A percentile compares a stretch with the other conserved stretches of the same genome.
Evolutionary conservation across 1,140 invertebrate species (phyloP).

Genomic region (Drosophila subpulchrella): DNA sequence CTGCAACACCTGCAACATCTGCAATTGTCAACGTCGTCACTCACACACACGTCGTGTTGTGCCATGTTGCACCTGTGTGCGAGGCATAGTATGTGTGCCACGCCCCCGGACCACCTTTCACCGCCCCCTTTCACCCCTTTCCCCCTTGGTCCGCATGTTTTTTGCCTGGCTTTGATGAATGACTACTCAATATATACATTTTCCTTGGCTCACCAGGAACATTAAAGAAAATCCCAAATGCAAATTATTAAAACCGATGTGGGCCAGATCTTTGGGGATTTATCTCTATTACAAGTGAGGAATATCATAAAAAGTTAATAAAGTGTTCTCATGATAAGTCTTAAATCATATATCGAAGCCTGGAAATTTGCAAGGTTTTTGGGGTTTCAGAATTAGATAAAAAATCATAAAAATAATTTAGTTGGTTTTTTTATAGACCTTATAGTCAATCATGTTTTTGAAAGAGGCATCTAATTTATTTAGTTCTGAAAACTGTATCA

Average conservation of each 20-base stretch:
- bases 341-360: no score
- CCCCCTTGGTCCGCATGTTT: slow-evolving; percentile 3
- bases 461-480: no score
- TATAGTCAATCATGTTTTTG: no score
- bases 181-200: neutral
- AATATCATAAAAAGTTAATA: no score
- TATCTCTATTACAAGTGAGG: neutral
- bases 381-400: no score
- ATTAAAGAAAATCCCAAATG: neutral
- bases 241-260: neutral
- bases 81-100: slow-evolving; percentile 81
- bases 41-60: slow-evolving; percentile 70
- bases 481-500: no score
- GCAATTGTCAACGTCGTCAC: slow-evolving; percentile 51
- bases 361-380: no score
- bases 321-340: no score
- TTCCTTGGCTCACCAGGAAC: neutral
- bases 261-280: neutral
- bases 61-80: slow-evolving; percentile 81
- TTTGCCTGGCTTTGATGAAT: slow-evolving; percentile 5
- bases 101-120: slow-evolving; percentile 1
- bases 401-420: no score
- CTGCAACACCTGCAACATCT: slow-evolving; percentile 45
- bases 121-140: neutral
- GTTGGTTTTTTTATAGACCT: no score